Evolutionary conservation across 2,797 vertebrate genomes (phyloP), one percentile per base, ranked within the genome.

Genomic region (Anguilla marmorata): DNA sequence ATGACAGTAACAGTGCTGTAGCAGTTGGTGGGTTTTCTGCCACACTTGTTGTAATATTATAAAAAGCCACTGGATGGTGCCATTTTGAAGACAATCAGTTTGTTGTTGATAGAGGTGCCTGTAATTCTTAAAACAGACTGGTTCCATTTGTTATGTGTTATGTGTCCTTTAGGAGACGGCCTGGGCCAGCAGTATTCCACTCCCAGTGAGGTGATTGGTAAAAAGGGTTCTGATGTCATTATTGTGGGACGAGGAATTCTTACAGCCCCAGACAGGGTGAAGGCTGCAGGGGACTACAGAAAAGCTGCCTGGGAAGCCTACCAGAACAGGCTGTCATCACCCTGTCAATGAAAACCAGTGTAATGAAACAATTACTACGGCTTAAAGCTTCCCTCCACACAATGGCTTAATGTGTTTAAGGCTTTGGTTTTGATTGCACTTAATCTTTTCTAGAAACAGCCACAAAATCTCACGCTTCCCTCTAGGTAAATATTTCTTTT

Each of bases 141-240:
- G 45, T 54, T 84, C n/a, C 24, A 16, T 37, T 45, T 58, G n/a
- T 30, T n/a, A n/a, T n/a, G n/a, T n/a, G 45, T 87, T 27, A 21
- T 74, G 54, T 84, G 7, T 37, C 88, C 56, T 85, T 21, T 94
- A 99, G 98, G 96, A 79, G 98, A 99, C 90, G 91, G 56, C 41
- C 93, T 99, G 86, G 98, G 98, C 74, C 98, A 99, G 89, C 97
- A 97, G 94, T 99, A 99, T 93, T 92, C 92, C 54, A 97, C 93
- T 83, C 98, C 97, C 0, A 94, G 96, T 86, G 97, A 99, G 21
- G 97, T 98, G 37, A 95, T 99, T 88, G 86, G 86, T 50, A 92
- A 89, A 87, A 97, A 96, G 92, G 96, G 96, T 89, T 98, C 97
- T 60, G 99, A 99, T 89, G 89, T 99, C 95, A 96, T 99, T 93